These are phyloP conservation scores for Pseudococcus jackbeardsleyi DNA, from an alignment of 2,888 invertebrate genomes.

Conservation along the genomic window DNA sequence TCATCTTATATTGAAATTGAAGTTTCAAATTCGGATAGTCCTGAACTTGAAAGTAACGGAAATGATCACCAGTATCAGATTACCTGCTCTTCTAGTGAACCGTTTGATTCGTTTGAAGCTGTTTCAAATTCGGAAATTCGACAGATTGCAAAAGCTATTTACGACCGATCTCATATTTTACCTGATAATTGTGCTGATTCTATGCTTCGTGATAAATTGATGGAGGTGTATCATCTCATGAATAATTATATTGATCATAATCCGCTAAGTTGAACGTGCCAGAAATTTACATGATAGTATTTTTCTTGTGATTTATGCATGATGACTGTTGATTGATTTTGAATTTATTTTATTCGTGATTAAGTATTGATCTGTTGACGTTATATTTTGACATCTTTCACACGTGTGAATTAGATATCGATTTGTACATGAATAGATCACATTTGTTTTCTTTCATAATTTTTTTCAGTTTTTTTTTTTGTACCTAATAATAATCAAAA, in stretches of 20 bases:
- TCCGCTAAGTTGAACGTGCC: not conserved
- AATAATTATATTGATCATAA: not conserved
- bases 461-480: too few relatives aligned
- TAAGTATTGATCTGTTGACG: too few relatives aligned
- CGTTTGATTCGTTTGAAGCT: not conserved
- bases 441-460: too few relatives aligned
- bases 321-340: too few relatives aligned
- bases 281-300: too few relatives aligned
- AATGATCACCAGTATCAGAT: not conserved
- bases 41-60: not conserved
- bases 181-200: not conserved
- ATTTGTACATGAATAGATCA: too few relatives aligned
- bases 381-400: too few relatives aligned
- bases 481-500: too few relatives aligned
- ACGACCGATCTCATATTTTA: not conserved
- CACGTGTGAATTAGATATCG: too few relatives aligned
- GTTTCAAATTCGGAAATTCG: not conserved
- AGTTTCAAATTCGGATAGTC: not conserved
- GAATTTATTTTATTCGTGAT: too few relatives aligned
- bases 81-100: not conserved
- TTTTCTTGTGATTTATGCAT: too few relatives aligned
- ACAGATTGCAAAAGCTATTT: not conserved
- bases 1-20: not conserved
- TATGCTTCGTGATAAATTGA: not conserved
- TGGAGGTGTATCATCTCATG: not conserved